Evolutionary conservation across 2,113 vertebrate species (phyloP).

Genomic region (Periophthalmodon schlosseri): DNA sequence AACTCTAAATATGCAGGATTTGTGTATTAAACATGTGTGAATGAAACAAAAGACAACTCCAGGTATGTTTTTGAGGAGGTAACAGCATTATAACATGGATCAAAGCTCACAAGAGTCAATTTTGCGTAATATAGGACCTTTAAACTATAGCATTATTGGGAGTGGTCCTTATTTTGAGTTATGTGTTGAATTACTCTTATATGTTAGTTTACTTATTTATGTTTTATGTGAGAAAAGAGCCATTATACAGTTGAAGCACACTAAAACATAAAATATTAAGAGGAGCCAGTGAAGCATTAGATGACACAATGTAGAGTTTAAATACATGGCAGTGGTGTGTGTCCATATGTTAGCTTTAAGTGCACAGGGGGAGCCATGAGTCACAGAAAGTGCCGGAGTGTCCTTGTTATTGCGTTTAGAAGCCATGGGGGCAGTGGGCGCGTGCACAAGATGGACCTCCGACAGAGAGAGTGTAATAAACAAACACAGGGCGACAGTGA

Average conservation of each 20-base stretch:
- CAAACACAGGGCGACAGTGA: conserved; percentile 65
- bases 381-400: conserved; percentile 42
- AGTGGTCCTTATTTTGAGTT: not conserved
- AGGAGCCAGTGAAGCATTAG: conserved; percentile 38
- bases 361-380: conserved; percentile 39
- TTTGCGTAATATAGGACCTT: too few relatives aligned
- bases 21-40: too few relatives aligned
- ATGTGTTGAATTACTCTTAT: not conserved
- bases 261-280: conserved; percentile 21
- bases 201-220: not conserved
- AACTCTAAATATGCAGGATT: too few relatives aligned
- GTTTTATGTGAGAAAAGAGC: not conserved
- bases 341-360: conserved; percentile 54
- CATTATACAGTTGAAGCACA: not conserved
- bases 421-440: conserved; percentile 47
- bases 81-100: too few relatives aligned
- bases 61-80: too few relatives aligned
- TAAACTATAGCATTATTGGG: too few relatives aligned
- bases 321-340: conserved; percentile 46
- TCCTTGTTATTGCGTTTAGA: conserved; percentile 72
- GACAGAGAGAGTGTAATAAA: conserved; percentile 64
- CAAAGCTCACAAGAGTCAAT: too few relatives aligned
- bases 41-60: too few relatives aligned
- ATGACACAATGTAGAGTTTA: conserved; percentile 31
- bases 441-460: conserved; percentile 60